These are phyloP conservation scores for Nixonia krombeini DNA, from an alignment of 1,140 invertebrate genomes.

Conservation along the genomic window DNA sequence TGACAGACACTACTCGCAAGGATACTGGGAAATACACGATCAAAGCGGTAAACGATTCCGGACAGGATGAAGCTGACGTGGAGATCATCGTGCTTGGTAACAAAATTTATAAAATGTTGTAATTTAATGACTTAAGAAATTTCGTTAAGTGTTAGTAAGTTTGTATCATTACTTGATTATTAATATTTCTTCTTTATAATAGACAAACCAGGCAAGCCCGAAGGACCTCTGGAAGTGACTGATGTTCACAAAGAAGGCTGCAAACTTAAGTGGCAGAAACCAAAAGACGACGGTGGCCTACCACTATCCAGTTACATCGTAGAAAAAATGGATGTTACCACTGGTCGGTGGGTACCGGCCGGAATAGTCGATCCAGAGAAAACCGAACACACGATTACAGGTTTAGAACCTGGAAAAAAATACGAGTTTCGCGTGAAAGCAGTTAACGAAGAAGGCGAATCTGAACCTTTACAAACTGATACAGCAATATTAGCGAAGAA, in stretches of 20 bases:
- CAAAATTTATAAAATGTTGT: conserved; percentile 5
- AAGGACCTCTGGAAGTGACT: conserved; percentile 92
- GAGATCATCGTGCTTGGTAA: conserved; percentile 92
- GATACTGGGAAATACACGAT: conserved; percentile 94
- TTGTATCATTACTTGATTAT: not conserved
- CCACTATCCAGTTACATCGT: conserved; percentile 91
- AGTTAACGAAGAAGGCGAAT: conserved; percentile 96
- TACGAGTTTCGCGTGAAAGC: conserved; percentile 97
- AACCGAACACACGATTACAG: conserved; percentile 88
- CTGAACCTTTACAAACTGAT: conserved; percentile 91
- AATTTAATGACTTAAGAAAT: not conserved
- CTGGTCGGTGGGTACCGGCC: conserved; percentile 90
- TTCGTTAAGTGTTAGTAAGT: not conserved
- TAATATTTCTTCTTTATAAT: not conserved
- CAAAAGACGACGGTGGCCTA: conserved; percentile 94
- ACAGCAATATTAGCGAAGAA: conserved; percentile 93
- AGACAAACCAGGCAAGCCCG: conserved; percentile 95
- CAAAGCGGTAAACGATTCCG: conserved; percentile 92
- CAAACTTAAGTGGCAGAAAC: conserved; percentile 95
- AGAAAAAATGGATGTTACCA: conserved; percentile 92
- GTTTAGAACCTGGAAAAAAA: conserved; percentile 91
- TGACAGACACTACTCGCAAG: conserved; percentile 85
- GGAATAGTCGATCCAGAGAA: conserved; percentile 89
- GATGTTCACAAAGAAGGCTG: conserved; percentile 96
- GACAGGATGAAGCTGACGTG: conserved; percentile 93